Evolutionary conservation across 2,888 invertebrate genomes (phyloP).

Genomic region (Limnephilus rhombicus): DNA sequence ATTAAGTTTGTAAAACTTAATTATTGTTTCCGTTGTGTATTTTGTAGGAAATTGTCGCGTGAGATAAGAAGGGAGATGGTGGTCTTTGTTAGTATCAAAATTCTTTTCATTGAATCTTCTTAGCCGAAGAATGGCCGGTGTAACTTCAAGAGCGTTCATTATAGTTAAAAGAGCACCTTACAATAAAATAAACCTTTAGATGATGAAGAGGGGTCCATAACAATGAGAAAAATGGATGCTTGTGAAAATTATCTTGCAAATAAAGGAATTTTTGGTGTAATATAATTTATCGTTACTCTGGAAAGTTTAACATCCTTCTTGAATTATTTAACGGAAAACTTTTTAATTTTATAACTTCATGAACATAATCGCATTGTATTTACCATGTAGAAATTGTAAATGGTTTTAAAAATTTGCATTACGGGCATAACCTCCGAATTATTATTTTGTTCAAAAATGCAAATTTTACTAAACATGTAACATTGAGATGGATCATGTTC

Average conservation of each 20-base stretch:
- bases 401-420: too few species aligned
- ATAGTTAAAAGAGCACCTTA: neutral
- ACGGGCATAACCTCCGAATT: too few species aligned
- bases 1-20: conserved; percentile 3
- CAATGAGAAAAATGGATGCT: neutral
- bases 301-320: neutral
- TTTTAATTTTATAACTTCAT: too few species aligned
- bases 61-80: neutral
- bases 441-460: too few species aligned
- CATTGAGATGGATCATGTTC: too few species aligned
- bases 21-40: conserved; percentile 26
- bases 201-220: neutral
- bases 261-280: neutral
- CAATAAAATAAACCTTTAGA: neutral
- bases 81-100: neutral
- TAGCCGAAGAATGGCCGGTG: neutral
- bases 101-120: neutral
- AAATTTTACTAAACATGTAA: too few species aligned
- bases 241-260: neutral
- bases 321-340: neutral
- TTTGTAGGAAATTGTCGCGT: conserved; percentile 16
- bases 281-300: neutral
- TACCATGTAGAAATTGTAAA: too few species aligned
- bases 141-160: neutral
- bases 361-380: too few species aligned